A percentile compares a stretch with the other conserved stretches of the same genome.
phyloP scores from a whole-genome alignment of 92 coral and sea anemone species.

The Zoanthus sociatus region DNA sequence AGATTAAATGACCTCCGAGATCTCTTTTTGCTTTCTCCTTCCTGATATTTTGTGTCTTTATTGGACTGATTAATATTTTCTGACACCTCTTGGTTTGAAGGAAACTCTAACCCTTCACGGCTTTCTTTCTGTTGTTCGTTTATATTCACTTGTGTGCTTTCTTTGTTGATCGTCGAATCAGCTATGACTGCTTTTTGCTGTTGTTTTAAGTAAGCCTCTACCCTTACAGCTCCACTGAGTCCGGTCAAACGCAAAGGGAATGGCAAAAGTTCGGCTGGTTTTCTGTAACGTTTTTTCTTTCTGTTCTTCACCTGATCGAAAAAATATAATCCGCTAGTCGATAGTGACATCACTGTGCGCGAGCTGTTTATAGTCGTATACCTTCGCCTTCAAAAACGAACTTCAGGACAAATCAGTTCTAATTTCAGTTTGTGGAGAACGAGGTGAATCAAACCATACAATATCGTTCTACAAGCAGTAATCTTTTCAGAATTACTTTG shows the following conservation, averaged over 20 bases:
- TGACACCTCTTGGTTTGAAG: conserved; percentile 34
- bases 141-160: background rate
- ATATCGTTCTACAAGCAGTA: background rate
- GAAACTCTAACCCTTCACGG: conserved; percentile 14
- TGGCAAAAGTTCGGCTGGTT: conserved; percentile 92
- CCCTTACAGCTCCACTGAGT: conserved; percentile 96
- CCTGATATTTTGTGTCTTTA: conserved; percentile 60
- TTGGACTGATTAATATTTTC: conserved; percentile 52
- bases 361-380: conserved; percentile 21
- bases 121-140: conserved; percentile 31
- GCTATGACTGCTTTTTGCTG: conserved; percentile 68
- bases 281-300: conserved; percentile 83
- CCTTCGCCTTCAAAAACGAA: background rate
- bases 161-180: conserved; percentile 45
- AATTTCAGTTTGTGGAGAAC: background rate
- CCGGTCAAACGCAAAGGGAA: conserved; percentile 95
- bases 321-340: conserved; percentile 72
- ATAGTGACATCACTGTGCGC: conserved; percentile 74
- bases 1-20: conserved; percentile 59
- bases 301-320: conserved; percentile 74
- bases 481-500: conserved; percentile 12
- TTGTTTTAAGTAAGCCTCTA: conserved; percentile 95
- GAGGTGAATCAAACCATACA: background rate
- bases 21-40: conserved; percentile 61
- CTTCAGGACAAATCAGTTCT: background rate